phyloP scores from a whole-genome alignment of 2,113 vertebrate species.

The Lophochroa leadbeateri region DNA sequence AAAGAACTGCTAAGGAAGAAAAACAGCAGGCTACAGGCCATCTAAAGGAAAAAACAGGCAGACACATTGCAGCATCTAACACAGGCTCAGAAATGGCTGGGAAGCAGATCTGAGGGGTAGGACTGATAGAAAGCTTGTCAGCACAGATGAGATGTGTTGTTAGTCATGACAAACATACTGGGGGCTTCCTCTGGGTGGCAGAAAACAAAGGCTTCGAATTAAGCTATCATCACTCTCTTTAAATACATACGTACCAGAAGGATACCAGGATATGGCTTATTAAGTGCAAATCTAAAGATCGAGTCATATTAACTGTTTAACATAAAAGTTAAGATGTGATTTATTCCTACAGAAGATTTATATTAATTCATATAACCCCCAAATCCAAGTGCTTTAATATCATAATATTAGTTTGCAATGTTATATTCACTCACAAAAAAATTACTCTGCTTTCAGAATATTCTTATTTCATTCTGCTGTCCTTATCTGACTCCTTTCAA shows the following conservation, averaged over 20 bases:
- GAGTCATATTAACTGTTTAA: background rate
- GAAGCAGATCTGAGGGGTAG: background rate
- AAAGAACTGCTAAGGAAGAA: conserved; percentile 45
- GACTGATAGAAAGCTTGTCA: conserved; percentile 41
- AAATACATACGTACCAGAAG: background rate
- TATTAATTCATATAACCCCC: background rate
- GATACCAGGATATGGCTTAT: background rate
- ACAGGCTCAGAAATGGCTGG: background rate
- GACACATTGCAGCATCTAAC: background rate
- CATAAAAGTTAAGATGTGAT: rapidly evolving
- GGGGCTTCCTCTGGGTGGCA: background rate
- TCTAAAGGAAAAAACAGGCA: conserved; percentile 55
- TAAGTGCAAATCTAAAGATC: background rate
- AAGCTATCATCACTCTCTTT: background rate
- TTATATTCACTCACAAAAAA: background rate
- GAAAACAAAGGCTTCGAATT: background rate
- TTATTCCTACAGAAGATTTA: background rate
- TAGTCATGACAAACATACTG: background rate
- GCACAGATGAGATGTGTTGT: conserved; percentile 28
- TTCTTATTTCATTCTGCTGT: background rate
- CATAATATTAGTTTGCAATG: background rate
- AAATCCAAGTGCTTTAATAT: background rate
- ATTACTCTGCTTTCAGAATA: background rate
- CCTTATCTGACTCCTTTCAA: background rate
- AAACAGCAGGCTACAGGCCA: conserved; percentile 46